These are phyloP conservation scores for Fundulus diaphanus DNA, from an alignment of 2,797 vertebrate genomes.

Conservation along the genomic window DNA sequence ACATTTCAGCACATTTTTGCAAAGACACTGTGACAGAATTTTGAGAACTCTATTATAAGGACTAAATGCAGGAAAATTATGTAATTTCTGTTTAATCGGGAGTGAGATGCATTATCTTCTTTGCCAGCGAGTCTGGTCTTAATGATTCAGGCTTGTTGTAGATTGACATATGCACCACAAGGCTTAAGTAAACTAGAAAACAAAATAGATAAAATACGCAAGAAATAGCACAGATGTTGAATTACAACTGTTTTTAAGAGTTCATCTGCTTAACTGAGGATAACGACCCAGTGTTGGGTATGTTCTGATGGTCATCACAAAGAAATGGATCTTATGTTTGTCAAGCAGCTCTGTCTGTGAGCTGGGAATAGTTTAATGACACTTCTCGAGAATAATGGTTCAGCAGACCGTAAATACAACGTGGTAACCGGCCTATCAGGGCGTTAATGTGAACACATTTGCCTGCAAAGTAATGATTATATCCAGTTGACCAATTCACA, in stretches of 20 bases:
- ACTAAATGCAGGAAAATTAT: neutral
- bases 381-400: no score
- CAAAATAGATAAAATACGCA: neutral
- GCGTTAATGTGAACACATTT: no score
- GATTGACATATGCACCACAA: no score
- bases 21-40: neutral
- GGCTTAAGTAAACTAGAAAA: neutral
- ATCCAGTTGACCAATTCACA: no score
- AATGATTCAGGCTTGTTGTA: neutral
- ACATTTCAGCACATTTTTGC: neutral
- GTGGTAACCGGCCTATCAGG: no score
- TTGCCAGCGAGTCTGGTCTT: neutral
- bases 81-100: neutral
- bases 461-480: no score
- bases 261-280: neutral
- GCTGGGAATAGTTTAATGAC: no score
- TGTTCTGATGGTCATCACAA: neutral
- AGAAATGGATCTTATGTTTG: no score
- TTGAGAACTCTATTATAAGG: neutral
- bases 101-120: neutral
- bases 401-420: no score
- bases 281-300: neutral
- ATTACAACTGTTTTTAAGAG: neutral
- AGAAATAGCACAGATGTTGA: neutral
- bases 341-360: no score